A percentile compares a stretch with the other conserved stretches of the same genome.
Evolutionary conservation across 2,113 vertebrate genomes (phyloP).

Genomic region (Eonycteris spelaea): DNA sequence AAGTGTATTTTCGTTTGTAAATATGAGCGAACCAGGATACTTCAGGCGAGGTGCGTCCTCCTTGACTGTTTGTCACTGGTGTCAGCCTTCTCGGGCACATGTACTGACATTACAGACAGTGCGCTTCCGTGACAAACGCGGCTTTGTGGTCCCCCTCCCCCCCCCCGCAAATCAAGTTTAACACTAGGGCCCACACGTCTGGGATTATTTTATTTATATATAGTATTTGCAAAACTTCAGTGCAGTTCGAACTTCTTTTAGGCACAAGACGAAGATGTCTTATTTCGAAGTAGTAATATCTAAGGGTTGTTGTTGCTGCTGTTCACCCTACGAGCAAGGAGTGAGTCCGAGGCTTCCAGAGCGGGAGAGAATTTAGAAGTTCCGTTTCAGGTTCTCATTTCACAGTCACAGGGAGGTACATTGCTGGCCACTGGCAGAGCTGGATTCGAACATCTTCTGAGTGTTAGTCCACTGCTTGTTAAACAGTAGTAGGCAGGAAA

Average conservation of each 20-base stretch:
- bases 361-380: background rate
- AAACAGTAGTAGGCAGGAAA: background rate
- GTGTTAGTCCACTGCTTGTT: background rate
- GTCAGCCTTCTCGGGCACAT: background rate
- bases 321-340: background rate
- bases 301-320: background rate
- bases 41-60: background rate
- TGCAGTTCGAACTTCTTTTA: slow-evolving; percentile 30
- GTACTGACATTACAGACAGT: background rate
- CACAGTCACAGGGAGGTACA: background rate
- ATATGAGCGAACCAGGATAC: background rate
- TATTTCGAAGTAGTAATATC: slow-evolving; percentile 15
- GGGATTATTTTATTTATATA: background rate
- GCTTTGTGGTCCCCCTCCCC: background rate
- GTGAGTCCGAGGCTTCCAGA: background rate
- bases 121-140: background rate
- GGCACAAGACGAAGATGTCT: background rate
- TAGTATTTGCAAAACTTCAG: background rate
- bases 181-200: background rate
- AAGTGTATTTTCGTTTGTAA: slow-evolving; percentile 75
- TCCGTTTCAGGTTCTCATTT: slow-evolving; percentile 15
- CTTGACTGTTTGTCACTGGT: background rate
- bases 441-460: background rate
- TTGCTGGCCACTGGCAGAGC: background rate
- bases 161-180: background rate